These are phyloP conservation scores for Thinocorus orbignyianus DNA, from an alignment of 2,113 vertebrate species.

Conservation along the genomic window DNA sequence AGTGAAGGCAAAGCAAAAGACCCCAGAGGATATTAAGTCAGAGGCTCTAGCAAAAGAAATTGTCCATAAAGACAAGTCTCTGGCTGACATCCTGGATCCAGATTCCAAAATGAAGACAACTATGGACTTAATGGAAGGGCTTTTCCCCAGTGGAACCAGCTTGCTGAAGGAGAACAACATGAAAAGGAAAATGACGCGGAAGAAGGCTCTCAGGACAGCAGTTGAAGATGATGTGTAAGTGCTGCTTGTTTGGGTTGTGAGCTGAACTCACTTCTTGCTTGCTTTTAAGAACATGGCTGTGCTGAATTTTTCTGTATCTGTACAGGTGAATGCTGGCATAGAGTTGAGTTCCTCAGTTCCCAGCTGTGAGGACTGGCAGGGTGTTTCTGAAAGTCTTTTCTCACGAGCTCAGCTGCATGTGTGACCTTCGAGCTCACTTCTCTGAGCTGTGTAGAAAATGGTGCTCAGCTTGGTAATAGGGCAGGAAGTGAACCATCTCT, in stretches of 20 bases:
- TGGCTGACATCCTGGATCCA: slow-evolving; percentile 87
- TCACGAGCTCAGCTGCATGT: not conserved
- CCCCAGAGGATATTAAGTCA: slow-evolving; percentile 81
- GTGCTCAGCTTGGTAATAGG: not conserved
- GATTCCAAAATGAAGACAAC: slow-evolving; percentile 86
- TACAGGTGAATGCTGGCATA: not conserved
- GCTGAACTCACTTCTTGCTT: not conserved
- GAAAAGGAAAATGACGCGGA: slow-evolving; percentile 69
- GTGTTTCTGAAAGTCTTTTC: not conserved
- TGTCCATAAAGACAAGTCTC: slow-evolving; percentile 83
- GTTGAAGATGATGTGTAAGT: slow-evolving; percentile 53
- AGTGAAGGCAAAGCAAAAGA: slow-evolving; percentile 70
- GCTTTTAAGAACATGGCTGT: not conserved
- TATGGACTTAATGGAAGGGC: slow-evolving; percentile 91
- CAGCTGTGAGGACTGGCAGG: not conserved
- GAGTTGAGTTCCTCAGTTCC: not conserved
- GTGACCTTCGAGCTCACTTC: not conserved
- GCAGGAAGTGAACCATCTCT: not conserved
- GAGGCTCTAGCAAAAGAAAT: slow-evolving; percentile 87
- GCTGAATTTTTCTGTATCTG: not conserved
- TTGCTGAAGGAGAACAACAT: slow-evolving; percentile 65
- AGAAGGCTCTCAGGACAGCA: not conserved
- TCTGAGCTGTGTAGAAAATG: not conserved
- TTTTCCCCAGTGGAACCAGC: slow-evolving; percentile 77
- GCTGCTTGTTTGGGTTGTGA: not conserved